Evolutionary conservation across 92 coral and sea anemone genomes (phyloP).

Genomic region (Parazoanthus atlanticus): DNA sequence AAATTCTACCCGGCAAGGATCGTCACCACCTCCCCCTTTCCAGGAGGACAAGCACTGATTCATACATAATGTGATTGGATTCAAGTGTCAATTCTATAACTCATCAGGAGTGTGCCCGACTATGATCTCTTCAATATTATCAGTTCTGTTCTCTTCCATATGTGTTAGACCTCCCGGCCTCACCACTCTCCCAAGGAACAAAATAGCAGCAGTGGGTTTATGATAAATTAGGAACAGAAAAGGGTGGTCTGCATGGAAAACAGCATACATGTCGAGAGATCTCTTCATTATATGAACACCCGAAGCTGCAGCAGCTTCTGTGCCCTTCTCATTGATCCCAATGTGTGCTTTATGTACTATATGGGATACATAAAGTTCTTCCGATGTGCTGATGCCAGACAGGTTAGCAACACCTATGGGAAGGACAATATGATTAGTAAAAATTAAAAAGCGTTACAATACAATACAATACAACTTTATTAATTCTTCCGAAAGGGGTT

Average conservation of each 20-base stretch:
- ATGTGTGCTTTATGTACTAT: slow-evolving; percentile 79
- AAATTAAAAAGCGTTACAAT: too few species aligned
- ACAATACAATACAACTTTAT: too few species aligned
- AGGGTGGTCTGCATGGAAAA: slow-evolving; percentile 84
- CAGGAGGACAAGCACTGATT: too few species aligned
- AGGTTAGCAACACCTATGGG: slow-evolving; percentile 41
- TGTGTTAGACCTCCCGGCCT: slow-evolving; percentile 29
- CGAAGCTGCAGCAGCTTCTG: slow-evolving; percentile 90
- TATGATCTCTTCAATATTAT: slow-evolving; percentile 2
- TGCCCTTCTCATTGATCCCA: slow-evolving; percentile 79
- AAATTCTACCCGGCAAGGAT: too few species aligned
- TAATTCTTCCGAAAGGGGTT: too few species aligned
- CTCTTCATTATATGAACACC: slow-evolving; percentile 67
- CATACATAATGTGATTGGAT: too few species aligned
- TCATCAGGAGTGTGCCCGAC: slow-evolving; percentile 1
- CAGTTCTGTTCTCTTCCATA: slow-evolving; percentile 23
- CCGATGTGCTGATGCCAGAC: slow-evolving; percentile 69
- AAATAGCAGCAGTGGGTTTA: slow-evolving; percentile 59
- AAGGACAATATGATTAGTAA: background rate
- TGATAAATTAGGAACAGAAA: slow-evolving; percentile 83
- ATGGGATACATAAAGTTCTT: slow-evolving; percentile 74
- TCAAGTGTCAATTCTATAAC: background rate
- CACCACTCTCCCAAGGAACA: slow-evolving; percentile 76
- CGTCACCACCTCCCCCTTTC: too few species aligned
- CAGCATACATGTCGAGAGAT: slow-evolving; percentile 75